phyloP scores from a whole-genome alignment of 2,888 invertebrate genomes.

The Pyrrhosoma nymphula region DNA sequence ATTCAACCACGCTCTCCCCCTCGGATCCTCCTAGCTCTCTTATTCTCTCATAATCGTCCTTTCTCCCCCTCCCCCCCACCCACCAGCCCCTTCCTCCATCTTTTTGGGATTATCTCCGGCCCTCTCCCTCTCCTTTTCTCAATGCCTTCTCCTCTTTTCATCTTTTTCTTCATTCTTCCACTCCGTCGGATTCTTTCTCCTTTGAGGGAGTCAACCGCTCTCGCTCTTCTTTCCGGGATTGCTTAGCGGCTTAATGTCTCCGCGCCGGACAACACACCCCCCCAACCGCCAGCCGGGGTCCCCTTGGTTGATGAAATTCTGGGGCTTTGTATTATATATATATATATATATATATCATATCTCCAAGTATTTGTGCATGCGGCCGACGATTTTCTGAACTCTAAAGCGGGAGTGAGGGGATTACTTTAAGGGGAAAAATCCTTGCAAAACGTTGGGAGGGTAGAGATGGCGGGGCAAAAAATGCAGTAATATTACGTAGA shows the following conservation, averaged over 20 bases:
- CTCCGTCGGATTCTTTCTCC: neutral
- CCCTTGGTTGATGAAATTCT: slow-evolving; percentile 16
- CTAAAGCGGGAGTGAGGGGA: neutral
- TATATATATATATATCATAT: too few relatives aligned
- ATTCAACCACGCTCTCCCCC: neutral
- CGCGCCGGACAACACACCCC: neutral
- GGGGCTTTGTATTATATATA: neutral
- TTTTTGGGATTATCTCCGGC: neutral
- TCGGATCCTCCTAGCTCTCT: too few relatives aligned
- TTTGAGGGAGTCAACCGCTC: neutral
- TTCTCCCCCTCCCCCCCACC: neutral
- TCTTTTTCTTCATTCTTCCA: neutral
- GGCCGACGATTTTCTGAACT: neutral
- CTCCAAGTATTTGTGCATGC: neutral
- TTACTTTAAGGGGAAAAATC: neutral
- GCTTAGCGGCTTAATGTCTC: neutral
- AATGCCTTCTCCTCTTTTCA: neutral
- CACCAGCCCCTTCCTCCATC: neutral
- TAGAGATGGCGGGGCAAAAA: too few relatives aligned
- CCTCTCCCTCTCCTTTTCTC: neutral
- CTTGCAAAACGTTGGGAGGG: neutral
- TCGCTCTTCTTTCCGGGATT: neutral
- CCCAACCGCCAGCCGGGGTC: neutral
- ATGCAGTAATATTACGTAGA: too few relatives aligned
- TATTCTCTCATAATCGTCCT: neutral